Conservation (phyloP, 2,113 vertebrate species). For the Elachura formosa region DNA sequence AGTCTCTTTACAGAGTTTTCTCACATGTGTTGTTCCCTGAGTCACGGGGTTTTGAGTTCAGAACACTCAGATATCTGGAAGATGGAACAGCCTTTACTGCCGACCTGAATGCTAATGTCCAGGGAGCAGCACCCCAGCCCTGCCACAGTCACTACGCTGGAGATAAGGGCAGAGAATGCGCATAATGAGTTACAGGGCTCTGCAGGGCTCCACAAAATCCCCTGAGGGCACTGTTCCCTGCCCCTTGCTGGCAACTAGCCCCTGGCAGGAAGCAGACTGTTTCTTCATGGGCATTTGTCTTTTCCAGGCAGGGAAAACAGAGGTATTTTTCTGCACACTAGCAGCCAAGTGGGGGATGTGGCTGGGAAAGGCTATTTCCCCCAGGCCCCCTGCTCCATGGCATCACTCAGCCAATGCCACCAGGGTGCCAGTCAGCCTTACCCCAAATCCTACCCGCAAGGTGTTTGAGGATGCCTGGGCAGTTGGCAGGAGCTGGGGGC, state of each 20-base stretch:
- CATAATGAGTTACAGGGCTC: background rate
- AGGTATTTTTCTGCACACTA: background rate
- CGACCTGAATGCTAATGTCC: background rate
- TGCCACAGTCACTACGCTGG: background rate
- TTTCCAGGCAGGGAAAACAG: background rate
- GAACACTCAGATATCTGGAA: background rate
- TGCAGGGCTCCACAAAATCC: background rate
- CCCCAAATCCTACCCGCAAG: fast-evolving
- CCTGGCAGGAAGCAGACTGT: background rate
- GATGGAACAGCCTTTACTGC: background rate
- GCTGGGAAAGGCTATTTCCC: background rate
- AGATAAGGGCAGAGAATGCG: background rate
- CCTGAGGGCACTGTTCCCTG: fast-evolving
- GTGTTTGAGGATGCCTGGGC: background rate
- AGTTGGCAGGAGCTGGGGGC: background rate
- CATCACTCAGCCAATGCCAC: background rate
- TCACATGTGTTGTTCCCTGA: background rate
- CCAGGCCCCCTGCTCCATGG: fast-evolving
- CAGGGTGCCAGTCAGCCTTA: background rate
- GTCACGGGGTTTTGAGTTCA: background rate
- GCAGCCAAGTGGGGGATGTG: background rate
- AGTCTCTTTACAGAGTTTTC: background rate
- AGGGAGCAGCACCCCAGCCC: background rate
- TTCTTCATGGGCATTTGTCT: background rate
- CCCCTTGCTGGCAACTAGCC: background rate